phyloP scores from a whole-genome alignment of 2,797 vertebrate genomes.

The Odontamblyopus lacepedii region DNA sequence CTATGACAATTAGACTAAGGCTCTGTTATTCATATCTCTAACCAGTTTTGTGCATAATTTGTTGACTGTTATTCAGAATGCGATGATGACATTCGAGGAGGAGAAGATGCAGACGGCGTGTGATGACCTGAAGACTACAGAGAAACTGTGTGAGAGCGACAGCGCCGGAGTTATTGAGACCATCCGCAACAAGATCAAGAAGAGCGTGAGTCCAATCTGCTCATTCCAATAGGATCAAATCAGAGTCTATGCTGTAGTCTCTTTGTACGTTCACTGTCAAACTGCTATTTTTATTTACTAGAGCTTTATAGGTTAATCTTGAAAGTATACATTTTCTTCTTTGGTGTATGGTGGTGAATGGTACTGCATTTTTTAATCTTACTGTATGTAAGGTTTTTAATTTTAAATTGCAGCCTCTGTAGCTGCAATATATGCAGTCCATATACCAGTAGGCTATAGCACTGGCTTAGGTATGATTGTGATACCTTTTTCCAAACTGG shows the following conservation, averaged over 20 bases:
- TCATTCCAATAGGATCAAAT: neutral
- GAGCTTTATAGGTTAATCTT: neutral
- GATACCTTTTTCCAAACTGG: no score
- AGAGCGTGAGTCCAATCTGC: slow-evolving; percentile 85
- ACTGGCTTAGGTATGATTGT: no score
- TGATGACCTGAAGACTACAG: slow-evolving; percentile 93
- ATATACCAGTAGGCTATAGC: no score
- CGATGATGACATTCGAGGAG: slow-evolving; percentile 99
- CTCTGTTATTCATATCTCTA: neutral
- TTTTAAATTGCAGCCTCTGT: no score
- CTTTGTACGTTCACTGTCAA: neutral
- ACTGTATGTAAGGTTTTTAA: no score
- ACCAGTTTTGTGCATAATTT: neutral
- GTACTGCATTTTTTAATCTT: neutral
- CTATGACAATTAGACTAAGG: neutral
- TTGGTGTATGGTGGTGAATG: neutral
- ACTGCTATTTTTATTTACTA: neutral
- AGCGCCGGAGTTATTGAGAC: slow-evolving; percentile 93
- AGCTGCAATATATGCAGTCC: no score
- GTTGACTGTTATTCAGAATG: slow-evolving; percentile 78
- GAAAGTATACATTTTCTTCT: neutral
- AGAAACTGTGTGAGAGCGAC: slow-evolving; percentile 95
- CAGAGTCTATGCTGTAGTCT: neutral
- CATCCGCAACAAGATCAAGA: slow-evolving; percentile 97
- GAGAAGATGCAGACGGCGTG: slow-evolving; percentile 98